Evolutionary conservation across 1,140 invertebrate genomes (phyloP).

Genomic region (Panagrolaimus sp.): DNA sequence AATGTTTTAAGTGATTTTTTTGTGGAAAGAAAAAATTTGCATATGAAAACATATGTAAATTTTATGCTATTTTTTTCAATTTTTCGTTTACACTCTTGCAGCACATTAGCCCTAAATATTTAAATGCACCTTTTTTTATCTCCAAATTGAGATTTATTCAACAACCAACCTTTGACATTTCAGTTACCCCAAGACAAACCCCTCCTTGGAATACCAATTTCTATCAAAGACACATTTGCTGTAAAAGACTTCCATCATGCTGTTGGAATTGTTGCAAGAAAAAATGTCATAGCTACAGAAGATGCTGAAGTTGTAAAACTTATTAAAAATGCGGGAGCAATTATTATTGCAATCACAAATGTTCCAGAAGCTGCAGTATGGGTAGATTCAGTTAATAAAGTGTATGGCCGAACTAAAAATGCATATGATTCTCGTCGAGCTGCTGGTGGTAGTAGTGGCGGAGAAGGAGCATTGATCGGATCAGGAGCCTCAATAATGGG

Average conservation of each 20-base stretch:
- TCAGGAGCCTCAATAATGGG: slow-evolving; percentile 68
- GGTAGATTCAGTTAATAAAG: slow-evolving; percentile 70
- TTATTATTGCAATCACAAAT: slow-evolving; percentile 73
- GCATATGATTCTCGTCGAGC: slow-evolving; percentile 79
- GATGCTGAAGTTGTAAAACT: slow-evolving; percentile 36
- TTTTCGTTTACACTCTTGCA: too few relatives aligned
- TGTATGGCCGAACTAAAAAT: slow-evolving; percentile 78
- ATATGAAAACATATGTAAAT: too few relatives aligned
- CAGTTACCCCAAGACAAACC: slow-evolving; percentile 38
- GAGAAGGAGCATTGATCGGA: slow-evolving; percentile 52
- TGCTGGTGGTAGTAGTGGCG: slow-evolving; percentile 66
- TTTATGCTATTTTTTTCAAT: not conserved
- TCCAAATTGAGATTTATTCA: too few relatives aligned
- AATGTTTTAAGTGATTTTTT: too few relatives aligned
- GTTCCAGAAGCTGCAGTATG: slow-evolving; percentile 75
- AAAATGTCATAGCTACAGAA: slow-evolving; percentile 23
- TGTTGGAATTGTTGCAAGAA: slow-evolving; percentile 26
- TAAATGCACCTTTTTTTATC: too few relatives aligned
- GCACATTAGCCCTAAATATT: too few relatives aligned
- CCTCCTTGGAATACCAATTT: slow-evolving; percentile 50
- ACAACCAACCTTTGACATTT: not conserved
- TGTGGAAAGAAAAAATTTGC: too few relatives aligned
- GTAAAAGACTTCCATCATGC: slow-evolving; percentile 40
- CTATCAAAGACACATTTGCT: slow-evolving; percentile 52
- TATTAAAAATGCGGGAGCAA: slow-evolving; percentile 66